Conservation (phyloP, 2,797 vertebrate genomes). For the Dallia pectoralis region DNA sequence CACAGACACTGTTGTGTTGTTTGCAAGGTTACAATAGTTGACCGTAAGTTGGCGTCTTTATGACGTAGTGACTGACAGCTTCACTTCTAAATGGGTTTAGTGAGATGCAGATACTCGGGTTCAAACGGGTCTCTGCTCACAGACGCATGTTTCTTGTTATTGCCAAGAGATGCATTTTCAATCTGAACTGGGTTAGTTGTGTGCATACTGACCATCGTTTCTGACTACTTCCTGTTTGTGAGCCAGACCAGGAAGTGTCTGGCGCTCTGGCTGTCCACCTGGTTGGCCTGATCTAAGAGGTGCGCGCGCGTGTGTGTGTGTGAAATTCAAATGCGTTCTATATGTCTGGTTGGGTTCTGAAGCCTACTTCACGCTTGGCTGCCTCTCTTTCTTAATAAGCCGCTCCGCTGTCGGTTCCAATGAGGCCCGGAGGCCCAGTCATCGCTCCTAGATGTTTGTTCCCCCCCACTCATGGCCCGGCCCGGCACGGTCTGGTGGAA, state of each 20-base stretch:
- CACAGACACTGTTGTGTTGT: slow-evolving; percentile 31
- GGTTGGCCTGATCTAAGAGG: not conserved
- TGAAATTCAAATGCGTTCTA: not conserved
- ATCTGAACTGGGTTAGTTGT: not conserved
- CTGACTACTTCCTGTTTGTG: slow-evolving; percentile 10
- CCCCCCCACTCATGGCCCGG: not conserved
- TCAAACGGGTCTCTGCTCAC: not conserved
- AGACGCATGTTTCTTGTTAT: not conserved
- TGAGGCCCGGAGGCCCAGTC: not conserved
- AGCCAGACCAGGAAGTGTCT: not conserved
- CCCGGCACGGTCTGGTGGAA: slow-evolving; percentile 18
- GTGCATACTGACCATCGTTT: not conserved
- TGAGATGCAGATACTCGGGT: not conserved
- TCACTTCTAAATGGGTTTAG: not conserved
- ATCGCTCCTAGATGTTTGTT: slow-evolving; percentile 1
- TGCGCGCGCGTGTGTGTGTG: not conserved
- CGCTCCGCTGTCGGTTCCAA: slow-evolving; percentile 4
- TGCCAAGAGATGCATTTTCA: not conserved
- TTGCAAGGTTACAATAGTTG: not conserved
- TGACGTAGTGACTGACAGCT: not conserved
- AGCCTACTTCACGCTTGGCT: not conserved
- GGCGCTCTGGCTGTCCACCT: not conserved
- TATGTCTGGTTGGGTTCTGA: not conserved
- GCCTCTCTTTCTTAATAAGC: not conserved
- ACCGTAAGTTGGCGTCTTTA: slow-evolving; percentile 13